Percentiles rank a stretch among this genome's conserved stretches.
These are phyloP conservation scores for Plebejus melissa DNA, from an alignment of 2,888 invertebrate species.

Conservation along the genomic window DNA sequence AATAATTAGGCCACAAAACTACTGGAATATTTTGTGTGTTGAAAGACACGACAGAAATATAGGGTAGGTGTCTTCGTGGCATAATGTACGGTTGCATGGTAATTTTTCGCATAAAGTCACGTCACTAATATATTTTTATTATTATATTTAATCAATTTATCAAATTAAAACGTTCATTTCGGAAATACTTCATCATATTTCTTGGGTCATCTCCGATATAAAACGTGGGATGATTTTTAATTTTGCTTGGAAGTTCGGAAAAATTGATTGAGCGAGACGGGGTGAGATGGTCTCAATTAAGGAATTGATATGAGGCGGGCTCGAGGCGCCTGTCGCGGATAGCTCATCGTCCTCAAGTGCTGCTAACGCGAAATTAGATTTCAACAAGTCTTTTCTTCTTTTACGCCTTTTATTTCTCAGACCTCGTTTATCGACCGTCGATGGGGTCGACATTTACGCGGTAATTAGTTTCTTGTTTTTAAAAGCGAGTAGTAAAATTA, in stretches of 20 bases:
- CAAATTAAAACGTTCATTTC: background rate
- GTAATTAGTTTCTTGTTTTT: constrained; percentile 6
- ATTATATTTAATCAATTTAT: background rate
- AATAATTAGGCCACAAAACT: too few species aligned
- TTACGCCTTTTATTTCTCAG: constrained; percentile 54
- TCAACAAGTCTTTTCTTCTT: constrained; percentile 74
- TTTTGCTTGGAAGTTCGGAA: constrained; percentile 18
- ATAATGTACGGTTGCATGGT: too few species aligned
- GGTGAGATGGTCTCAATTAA: constrained; percentile 60
- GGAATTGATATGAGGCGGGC: constrained; percentile 69
- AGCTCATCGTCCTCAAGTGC: constrained; percentile 73
- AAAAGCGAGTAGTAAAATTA: background rate
- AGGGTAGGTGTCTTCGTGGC: too few species aligned
- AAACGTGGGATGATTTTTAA: constrained; percentile 22
- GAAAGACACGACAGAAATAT: too few species aligned
- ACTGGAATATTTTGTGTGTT: too few species aligned
- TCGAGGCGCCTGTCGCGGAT: constrained; percentile 66
- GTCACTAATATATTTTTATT: background rate
- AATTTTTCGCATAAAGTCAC: background rate
- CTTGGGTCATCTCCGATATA: constrained; percentile 9
- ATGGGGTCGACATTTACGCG: background rate
- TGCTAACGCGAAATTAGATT: constrained; percentile 79
- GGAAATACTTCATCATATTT: constrained; percentile 11
- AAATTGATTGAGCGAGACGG: constrained; percentile 45
- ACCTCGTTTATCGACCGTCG: background rate